Evolutionary conservation across 2,888 invertebrate species (phyloP).

Genomic region (Patella depressa): DNA sequence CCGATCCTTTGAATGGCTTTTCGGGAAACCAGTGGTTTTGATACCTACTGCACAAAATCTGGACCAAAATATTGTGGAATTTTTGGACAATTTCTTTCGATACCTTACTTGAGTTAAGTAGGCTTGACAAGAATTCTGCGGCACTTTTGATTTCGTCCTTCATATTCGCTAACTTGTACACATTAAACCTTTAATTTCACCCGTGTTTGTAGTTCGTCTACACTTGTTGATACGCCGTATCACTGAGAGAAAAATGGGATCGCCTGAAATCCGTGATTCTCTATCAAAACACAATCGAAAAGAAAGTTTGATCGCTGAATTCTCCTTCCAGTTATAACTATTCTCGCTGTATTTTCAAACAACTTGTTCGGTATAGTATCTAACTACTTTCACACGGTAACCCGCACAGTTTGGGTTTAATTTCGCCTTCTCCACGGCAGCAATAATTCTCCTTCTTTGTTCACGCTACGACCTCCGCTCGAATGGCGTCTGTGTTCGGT

Average conservation of each 20-base stretch:
- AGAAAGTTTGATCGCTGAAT: too few relatives aligned
- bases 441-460: constrained; percentile 14
- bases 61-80: constrained; percentile 49
- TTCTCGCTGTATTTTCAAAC: too few relatives aligned
- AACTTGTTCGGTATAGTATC: too few relatives aligned
- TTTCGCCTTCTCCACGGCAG: not conserved
- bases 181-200: too few relatives aligned
- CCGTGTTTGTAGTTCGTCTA: not conserved
- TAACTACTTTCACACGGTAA: not conserved
- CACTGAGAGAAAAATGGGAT: too few relatives aligned
- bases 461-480: constrained; percentile 17
- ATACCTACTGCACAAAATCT: constrained; percentile 71
- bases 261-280: too few relatives aligned
- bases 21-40: constrained; percentile 84
- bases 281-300: too few relatives aligned
- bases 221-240: not conserved
- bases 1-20: constrained; percentile 80
- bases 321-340: too few relatives aligned
- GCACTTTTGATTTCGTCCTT: constrained; percentile 66
- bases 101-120: constrained; percentile 47
- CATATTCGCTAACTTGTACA: constrained; percentile 41
- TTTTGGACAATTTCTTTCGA: constrained; percentile 42
- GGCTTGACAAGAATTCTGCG: constrained; percentile 56
- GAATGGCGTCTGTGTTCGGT: constrained; percentile 20
- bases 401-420: constrained; percentile 8